Conservation (phyloP, 2,797 vertebrate genomes). For the Molossus molossus region DNA sequence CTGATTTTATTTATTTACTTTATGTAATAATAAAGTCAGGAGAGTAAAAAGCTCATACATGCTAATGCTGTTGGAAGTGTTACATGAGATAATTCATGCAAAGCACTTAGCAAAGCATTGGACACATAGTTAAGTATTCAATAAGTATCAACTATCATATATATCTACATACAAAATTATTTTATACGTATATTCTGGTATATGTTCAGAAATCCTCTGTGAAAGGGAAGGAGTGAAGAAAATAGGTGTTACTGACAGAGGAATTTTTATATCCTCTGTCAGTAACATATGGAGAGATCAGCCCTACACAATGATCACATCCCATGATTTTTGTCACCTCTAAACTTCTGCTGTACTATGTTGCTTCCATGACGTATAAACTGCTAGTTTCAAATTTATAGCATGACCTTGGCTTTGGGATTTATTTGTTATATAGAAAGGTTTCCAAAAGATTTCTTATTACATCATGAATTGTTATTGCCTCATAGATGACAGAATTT, state of each 20-base stretch:
- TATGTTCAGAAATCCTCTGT: neutral
- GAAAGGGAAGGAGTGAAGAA: neutral
- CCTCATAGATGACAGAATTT: neutral
- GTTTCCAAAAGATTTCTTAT: neutral
- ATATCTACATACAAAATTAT: neutral
- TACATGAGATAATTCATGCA: neutral
- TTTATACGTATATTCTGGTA: neutral
- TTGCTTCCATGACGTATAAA: neutral
- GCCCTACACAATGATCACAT: neutral
- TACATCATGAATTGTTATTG: neutral
- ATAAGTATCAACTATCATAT: neutral
- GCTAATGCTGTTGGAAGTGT: neutral
- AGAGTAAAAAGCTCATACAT: neutral
- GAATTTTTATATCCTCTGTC: neutral
- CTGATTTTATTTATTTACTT: constrained; percentile 18
- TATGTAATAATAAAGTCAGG: neutral
- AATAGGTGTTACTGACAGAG: neutral
- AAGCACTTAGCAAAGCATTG: neutral
- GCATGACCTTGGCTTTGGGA: neutral
- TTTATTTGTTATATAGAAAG: neutral
- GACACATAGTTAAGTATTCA: neutral
- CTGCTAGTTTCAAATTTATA: neutral
- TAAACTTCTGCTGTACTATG: neutral
- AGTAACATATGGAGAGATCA: neutral
- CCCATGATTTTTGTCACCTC: neutral